Evolutionary conservation across 2,888 invertebrate genomes (phyloP).

Genomic region (Gortyna flavago): DNA sequence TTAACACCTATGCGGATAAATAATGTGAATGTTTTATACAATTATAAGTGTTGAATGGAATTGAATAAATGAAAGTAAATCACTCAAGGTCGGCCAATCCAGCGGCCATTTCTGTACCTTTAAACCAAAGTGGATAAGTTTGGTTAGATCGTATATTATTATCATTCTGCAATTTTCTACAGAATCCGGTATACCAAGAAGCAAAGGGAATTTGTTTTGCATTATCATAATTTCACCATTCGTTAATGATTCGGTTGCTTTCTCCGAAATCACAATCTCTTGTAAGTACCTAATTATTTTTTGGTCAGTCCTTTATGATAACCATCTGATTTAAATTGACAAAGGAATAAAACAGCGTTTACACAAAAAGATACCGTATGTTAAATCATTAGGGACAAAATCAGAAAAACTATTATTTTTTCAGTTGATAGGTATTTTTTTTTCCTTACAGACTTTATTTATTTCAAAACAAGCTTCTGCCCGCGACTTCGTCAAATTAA

Average conservation of each 20-base stretch:
- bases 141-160: background rate
- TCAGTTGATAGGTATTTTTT: background rate
- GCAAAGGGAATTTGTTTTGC: slow-evolving; percentile 28
- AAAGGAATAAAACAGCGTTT: background rate
- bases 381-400: background rate
- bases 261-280: background rate
- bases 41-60: background rate
- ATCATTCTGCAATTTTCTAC: background rate
- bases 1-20: too few species aligned
- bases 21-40: background rate
- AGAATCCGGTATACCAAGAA: background rate
- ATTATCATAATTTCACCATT: slow-evolving; percentile 23
- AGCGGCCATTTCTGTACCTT: background rate
- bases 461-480: background rate
- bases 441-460: background rate
- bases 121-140: background rate
- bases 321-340: background rate
- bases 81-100: background rate
- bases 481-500: background rate
- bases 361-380: background rate
- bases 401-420: background rate
- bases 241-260: background rate
- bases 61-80: background rate
- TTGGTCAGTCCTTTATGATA: background rate
- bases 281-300: background rate